Percentiles rank a stretch among this genome's conserved stretches.
Conservation (phyloP, 2,888 invertebrate species). For the Pollenia amentaria region DNA sequence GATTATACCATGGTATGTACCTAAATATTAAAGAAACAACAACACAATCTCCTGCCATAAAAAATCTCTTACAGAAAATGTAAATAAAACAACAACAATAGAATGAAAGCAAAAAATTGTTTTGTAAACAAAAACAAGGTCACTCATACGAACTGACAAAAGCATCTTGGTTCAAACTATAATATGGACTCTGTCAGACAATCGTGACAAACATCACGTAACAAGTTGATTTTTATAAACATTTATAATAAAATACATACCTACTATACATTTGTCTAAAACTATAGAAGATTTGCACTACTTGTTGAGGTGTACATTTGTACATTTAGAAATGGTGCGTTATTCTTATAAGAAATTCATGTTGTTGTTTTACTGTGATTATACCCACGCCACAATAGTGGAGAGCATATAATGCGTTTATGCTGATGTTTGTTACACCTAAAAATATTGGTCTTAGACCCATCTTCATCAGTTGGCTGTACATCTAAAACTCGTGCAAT, state of each 20-base stretch:
- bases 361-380: no score
- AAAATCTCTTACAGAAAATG: constrained; percentile 7
- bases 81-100: neutral
- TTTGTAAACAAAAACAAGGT: constrained; percentile 49
- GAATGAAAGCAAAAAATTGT: neutral
- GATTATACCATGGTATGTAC: no score
- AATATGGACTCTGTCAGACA: constrained; percentile 34
- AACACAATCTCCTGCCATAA: neutral
- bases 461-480: no score
- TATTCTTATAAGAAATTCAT: no score
- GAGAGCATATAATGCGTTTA: no score
- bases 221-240: constrained; percentile 52
- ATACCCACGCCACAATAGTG: no score
- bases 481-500: no score
- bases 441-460: no score
- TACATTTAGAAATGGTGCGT: no score
- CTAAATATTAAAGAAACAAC: no score
- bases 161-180: constrained; percentile 49
- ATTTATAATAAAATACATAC: neutral
- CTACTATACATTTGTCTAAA: neutral
- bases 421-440: no score
- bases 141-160: constrained; percentile 9
- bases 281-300: neutral
- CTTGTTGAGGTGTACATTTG: no score
- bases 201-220: constrained; percentile 73